These are phyloP conservation scores for Parnassius orleans DNA, from an alignment of 2,888 invertebrate genomes.

Conservation along the genomic window DNA sequence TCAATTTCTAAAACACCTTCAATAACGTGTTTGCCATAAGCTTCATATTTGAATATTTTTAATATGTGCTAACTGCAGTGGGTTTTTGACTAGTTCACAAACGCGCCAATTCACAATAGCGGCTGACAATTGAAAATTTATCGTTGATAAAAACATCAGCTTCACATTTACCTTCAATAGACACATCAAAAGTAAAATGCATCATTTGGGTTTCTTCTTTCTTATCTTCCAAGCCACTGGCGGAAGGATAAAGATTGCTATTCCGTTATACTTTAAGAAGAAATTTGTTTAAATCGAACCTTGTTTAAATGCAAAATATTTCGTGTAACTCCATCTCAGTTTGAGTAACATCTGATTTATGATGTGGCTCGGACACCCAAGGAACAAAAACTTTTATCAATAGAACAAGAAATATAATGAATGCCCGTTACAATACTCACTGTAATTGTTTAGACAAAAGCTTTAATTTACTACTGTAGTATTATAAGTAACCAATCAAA, in stretches of 20 bases:
- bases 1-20: neutral
- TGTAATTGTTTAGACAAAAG: conserved; percentile 79
- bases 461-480: conserved; percentile 36
- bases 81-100: conserved; percentile 37
- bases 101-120: conserved; percentile 57
- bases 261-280: conserved; percentile 33
- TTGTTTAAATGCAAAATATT: conserved; percentile 37
- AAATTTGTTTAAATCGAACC: conserved; percentile 33
- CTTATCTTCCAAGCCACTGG: neutral
- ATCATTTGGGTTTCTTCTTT: conserved; percentile 50
- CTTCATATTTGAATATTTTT: conserved; percentile 11
- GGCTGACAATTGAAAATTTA: conserved; percentile 64
- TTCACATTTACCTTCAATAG: conserved; percentile 57
- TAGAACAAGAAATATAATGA: conserved; percentile 76
- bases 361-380: conserved; percentile 75
- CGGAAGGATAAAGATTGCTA: conserved; percentile 23
- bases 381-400: conserved; percentile 71
- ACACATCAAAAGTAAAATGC: conserved; percentile 65
- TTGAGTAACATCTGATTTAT: conserved; percentile 67
- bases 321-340: conserved; percentile 36
- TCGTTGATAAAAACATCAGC: conserved; percentile 70
- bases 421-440: conserved; percentile 70
- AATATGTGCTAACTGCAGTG: conserved; percentile 10
- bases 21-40: neutral
- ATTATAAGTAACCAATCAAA: conserved; percentile 33